Evolutionary conservation across 2,888 invertebrate species (phyloP).

Genomic region (Desoria tigrina): DNA sequence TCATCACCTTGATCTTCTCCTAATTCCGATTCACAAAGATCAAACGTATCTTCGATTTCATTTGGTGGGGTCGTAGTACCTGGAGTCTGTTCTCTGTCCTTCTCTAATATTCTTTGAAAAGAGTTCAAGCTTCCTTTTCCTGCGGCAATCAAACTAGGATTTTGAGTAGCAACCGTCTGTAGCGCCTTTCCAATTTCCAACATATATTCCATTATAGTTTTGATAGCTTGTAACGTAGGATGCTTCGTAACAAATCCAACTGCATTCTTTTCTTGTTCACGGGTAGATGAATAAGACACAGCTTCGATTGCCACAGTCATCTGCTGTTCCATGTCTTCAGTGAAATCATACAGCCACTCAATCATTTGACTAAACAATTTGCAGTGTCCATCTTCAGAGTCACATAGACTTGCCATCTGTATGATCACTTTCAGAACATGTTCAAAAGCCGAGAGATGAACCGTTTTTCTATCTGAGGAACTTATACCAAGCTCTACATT

Average conservation of each 20-base stretch:
- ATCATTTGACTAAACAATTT: conserved; percentile 49
- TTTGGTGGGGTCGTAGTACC: conserved; percentile 49
- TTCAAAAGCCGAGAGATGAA: conserved; percentile 36
- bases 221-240: conserved; percentile 37
- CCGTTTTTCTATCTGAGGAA: neutral
- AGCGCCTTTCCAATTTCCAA: conserved; percentile 50
- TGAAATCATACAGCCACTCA: conserved; percentile 50
- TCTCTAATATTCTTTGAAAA: conserved; percentile 30
- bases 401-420: conserved; percentile 48
- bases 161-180: conserved; percentile 35
- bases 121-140: conserved; percentile 12
- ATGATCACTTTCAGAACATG: conserved; percentile 49
- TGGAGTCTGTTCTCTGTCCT: conserved; percentile 48
- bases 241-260: conserved; percentile 18
- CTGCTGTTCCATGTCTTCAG: conserved; percentile 42
- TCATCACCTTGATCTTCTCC: conserved; percentile 78
- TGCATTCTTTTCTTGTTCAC: neutral
- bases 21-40: conserved; percentile 72
- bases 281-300: neutral
- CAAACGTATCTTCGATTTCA: conserved; percentile 53
- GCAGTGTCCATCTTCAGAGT: conserved; percentile 47
- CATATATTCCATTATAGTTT: conserved; percentile 51
- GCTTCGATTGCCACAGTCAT: conserved; percentile 34
- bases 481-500: conserved; percentile 29
- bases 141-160: conserved; percentile 20